Base-by-base conservation (phyloP, 1,140 invertebrate genomes). In the Diuraphis noxia region DNA sequence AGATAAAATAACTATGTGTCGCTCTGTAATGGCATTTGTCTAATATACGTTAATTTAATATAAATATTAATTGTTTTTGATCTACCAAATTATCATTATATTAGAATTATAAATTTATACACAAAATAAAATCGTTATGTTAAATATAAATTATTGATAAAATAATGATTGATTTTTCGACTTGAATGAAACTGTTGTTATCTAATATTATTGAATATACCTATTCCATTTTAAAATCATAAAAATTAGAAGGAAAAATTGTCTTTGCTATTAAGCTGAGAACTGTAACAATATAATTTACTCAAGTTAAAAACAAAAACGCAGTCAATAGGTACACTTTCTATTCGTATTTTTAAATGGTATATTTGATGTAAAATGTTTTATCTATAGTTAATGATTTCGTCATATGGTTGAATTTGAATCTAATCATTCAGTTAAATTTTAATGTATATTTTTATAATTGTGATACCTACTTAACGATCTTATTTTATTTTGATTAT, bases 1-100 rank as follows among this genome's bases (percentile, higher is more conserved):
- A 84, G 81, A 84, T 84, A n/a, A 84, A 85, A 43, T 43, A 85
- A 85, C 82, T 85, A 84, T 84, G 30, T 63, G 56, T n/a, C 56
- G 56, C 13, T 72, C 3, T 72, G 56, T 72, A 30, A 72, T 72
- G 10, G 4, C 30, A 72, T 72, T 81, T 46, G 82, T 85, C n/a
- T 85, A 43, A 34, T 43, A 85, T 85, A 85, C 41, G 30, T 72
- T 72, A 0, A 13, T 72, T n/a, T 72, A 43, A 34, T 85, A n/a
- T 85, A 34, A 30, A 84, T n/a, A 8, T 34, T 72, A 9, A 46
- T 85, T 19, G 13, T 40, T 23, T 82, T 77, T 30, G n/a, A 10
- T 82, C n/a, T 72, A 17, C 56, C 30, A 30, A n/a, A 72, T 72
- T 17, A 79, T 23, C 9, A 40, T 38, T 40, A 82, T 30, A 82